Base-by-base conservation (phyloP, 2,888 invertebrate genomes). In the Dryobota labecula region DNA sequence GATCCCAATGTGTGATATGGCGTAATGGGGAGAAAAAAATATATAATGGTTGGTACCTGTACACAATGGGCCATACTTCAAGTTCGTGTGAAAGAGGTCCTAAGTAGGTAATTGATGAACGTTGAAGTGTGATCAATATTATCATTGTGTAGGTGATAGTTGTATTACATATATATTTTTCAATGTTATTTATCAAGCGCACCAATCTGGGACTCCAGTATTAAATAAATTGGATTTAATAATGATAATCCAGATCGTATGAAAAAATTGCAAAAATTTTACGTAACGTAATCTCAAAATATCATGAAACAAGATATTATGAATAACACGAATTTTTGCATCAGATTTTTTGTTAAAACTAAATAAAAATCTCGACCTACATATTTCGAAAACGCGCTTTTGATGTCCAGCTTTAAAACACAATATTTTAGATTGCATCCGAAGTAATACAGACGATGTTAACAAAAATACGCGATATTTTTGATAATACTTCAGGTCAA, bases 11-110 rank as follows among this genome's bases (percentile, higher is more conserved):
- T 63, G 57, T 70, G 84, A 78, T 83, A 75, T 64, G 54, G 62
- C 43, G 80, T 83, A 82, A 83, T 83, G 73, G 83, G 71, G 67
- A 62, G 71, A 77, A 83, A 83, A 83, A 77, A 83, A 73, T 69
- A 79, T 64, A 78, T 80, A 75, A 78, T 66, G 80, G 68, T n/a
- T 47, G 76, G 62, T 18, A 47, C 54, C 54, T 66, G 78, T 61
- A 73, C 58, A 81, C 79, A 81, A 80, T 81, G 66, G 82, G 53
- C 56, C 43, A 58, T 75, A 56, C 70, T 70, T 78, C 80, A 58
- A 70, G 54, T 49, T 78, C 58, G 30, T 66, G 80, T 70, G 80
- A 65, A 70, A 75, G 69, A 57, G 65, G 64, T 54, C 53, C 62
- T 56, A 64, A 64, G 62, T 73, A 62, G 47, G 79, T 73, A 64